phyloP scores from a whole-genome alignment of 2,797 vertebrate species.

The Spondyliosoma cantharus region DNA sequence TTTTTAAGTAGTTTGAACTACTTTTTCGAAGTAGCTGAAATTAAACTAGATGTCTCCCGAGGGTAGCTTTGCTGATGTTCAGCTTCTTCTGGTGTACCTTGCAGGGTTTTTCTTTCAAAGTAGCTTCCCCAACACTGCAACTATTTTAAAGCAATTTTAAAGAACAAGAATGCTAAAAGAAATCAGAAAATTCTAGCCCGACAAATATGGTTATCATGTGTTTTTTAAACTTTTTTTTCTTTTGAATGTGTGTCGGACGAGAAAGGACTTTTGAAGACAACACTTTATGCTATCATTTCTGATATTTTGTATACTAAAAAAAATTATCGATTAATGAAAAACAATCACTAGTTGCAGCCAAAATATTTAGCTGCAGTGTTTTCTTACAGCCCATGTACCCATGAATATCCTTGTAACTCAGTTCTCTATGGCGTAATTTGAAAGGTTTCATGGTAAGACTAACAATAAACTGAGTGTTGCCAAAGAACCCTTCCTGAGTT shows the following conservation, averaged over 20 bases:
- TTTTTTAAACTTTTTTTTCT: background rate
- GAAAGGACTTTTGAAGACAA: background rate
- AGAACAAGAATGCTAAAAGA: background rate
- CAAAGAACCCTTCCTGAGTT: background rate
- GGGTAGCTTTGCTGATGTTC: too few relatives aligned
- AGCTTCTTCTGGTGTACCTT: too few relatives aligned
- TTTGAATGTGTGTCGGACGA: background rate
- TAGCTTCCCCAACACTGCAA: too few relatives aligned
- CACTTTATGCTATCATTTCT: background rate
- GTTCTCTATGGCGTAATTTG: rapidly evolving
- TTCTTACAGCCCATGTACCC: background rate
- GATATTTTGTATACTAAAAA: background rate
- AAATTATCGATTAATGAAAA: background rate
- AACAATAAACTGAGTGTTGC: background rate
- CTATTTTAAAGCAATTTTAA: background rate
- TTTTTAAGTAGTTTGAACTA: too few relatives aligned
- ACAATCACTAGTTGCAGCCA: background rate
- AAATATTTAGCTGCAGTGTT: background rate
- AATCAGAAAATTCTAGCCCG: background rate
- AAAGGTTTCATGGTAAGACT: background rate
- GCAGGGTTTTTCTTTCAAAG: too few relatives aligned
- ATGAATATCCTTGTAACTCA: background rate
- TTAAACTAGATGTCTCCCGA: too few relatives aligned
- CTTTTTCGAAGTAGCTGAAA: too few relatives aligned
- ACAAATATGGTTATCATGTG: background rate